Conservation (phyloP, 1,140 invertebrate genomes). For the Microvelia longipes region DNA sequence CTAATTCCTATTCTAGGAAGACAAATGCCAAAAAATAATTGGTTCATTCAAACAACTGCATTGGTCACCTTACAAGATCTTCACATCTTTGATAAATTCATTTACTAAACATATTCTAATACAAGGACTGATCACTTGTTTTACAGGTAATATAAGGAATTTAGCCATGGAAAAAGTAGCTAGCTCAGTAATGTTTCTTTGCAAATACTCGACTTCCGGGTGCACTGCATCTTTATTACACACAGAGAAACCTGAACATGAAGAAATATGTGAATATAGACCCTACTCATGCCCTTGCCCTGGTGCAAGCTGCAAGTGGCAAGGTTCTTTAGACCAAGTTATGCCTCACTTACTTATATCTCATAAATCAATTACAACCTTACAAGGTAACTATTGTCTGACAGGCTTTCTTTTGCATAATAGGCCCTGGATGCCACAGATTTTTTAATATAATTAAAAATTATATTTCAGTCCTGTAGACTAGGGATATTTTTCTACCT, state of each 20-base stretch:
- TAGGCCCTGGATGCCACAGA: no score
- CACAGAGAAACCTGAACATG: constrained; percentile 94
- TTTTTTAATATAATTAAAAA: neutral
- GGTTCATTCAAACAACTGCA: no score
- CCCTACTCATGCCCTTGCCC: constrained; percentile 97
- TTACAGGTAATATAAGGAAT: constrained; percentile 85
- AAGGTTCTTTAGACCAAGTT: constrained; percentile 84
- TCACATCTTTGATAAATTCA: no score
- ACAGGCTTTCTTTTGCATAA: no score
- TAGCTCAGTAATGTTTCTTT: constrained; percentile 93
- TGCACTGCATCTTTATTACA: constrained; percentile 84
- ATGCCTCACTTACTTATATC: constrained; percentile 96
- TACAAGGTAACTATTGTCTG: constrained; percentile 46
- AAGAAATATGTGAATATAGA: constrained; percentile 94
- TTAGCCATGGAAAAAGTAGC: constrained; percentile 99
- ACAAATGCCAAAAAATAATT: no score
- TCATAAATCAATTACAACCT: constrained; percentile 97
- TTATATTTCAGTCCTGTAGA: neutral
- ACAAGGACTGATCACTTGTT: no score
- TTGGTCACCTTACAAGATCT: no score
- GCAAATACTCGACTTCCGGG: constrained; percentile 94
- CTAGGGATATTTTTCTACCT: no score
- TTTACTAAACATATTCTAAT: no score
- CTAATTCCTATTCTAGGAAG: no score
- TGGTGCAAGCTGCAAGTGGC: constrained; percentile 97